A percentile compares a stretch with the other conserved stretches of the same genome.
These are phyloP conservation scores for Lagocephalus sceleratus DNA, from an alignment of 2,797 vertebrate genomes.

Conservation along the genomic window DNA sequence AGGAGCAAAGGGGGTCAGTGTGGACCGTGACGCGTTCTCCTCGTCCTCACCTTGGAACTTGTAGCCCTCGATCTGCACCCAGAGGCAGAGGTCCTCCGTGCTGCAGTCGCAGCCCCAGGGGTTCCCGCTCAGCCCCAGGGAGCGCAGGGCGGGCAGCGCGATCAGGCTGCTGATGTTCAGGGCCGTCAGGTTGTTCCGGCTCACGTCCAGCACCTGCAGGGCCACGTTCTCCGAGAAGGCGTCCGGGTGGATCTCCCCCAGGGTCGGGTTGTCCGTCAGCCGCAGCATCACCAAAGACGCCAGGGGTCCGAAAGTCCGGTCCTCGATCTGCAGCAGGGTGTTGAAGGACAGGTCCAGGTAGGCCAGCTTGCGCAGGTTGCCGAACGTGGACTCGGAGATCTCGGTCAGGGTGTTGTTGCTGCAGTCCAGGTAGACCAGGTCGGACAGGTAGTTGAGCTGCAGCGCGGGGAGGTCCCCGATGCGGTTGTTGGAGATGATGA, in stretches of 20 bases:
- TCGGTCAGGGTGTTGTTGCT: conserved; percentile 84
- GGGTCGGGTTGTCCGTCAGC: conserved; percentile 86
- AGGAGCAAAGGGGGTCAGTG: neutral
- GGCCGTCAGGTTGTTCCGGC: conserved; percentile 83
- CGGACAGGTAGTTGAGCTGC: conserved; percentile 89
- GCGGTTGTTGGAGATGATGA: conserved; percentile 85
- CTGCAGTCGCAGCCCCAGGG: conserved; percentile 93
- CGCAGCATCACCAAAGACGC: conserved; percentile 87
- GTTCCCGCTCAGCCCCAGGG: conserved; percentile 87
- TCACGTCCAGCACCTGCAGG: conserved; percentile 88
- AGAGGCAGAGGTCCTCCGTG: conserved; percentile 85
- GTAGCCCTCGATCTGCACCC: conserved; percentile 83
- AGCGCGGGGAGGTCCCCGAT: conserved; percentile 83
- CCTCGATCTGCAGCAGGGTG: conserved; percentile 83
- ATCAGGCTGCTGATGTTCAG: conserved; percentile 82
- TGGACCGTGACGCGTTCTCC: neutral
- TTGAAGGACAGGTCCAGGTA: conserved; percentile 95
- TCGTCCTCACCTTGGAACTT: conserved; percentile 87
- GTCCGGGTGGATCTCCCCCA: conserved; percentile 81
- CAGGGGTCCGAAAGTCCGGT: conserved; percentile 87
- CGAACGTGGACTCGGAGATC: conserved; percentile 88
- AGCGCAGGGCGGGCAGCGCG: conserved; percentile 78
- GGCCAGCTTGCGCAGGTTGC: conserved; percentile 85
- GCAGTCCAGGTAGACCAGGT: conserved; percentile 92
- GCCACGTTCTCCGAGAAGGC: conserved; percentile 88